Base-by-base conservation (phyloP, 2,888 invertebrate genomes). In the Odontocerum albicorne region DNA sequence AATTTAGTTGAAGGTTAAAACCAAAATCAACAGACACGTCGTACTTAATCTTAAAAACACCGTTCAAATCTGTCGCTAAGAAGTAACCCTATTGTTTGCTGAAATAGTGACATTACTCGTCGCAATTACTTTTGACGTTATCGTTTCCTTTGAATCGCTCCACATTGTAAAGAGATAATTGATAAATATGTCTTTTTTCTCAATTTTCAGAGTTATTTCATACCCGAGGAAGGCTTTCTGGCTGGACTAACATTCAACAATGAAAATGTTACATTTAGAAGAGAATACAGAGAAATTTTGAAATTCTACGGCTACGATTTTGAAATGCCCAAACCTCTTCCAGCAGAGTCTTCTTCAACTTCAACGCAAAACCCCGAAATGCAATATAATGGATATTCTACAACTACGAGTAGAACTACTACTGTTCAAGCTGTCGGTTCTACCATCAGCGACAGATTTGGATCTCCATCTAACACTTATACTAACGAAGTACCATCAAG, bases 241-340 rank as follows among this genome's bases (percentile, higher is more conserved):
- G 89, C 89, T 10, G 92, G 92, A 1, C 72, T 92, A 55, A 88
- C 88, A 6, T 74, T 92, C 33, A 92, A 87, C 70, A 85, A 86
- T 59, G 88, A 87, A 65, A 88, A 90, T 66, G 86, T 90, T 0
- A 85, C 84, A 3, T 81, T 92, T 40, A 84, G 84, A 31, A 77
- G 83, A n/a, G 84, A 84, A 59, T 92, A 89, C 66, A 86, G 87
- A 69, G 82, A 83, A 31, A 77, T 89, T 43, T 68, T 92, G 27
- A 77, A 82, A 61, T 91, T 90, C 69, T 92, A 92, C 65, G 92
- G 92, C 1, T 92, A 89, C 64, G 89, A 91, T 70, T 76, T 90
- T 52, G 82, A 84, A 51, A 72, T 68, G 42, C 52, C 57, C 4
- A 54, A 27, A 20, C 31, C 42, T 13, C 35, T 19, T 15, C 46